A percentile compares a stretch with the other conserved stretches of the same genome.
Conservation (phyloP, 1,140 invertebrate species). For the Hylyphantes graminicola region DNA sequence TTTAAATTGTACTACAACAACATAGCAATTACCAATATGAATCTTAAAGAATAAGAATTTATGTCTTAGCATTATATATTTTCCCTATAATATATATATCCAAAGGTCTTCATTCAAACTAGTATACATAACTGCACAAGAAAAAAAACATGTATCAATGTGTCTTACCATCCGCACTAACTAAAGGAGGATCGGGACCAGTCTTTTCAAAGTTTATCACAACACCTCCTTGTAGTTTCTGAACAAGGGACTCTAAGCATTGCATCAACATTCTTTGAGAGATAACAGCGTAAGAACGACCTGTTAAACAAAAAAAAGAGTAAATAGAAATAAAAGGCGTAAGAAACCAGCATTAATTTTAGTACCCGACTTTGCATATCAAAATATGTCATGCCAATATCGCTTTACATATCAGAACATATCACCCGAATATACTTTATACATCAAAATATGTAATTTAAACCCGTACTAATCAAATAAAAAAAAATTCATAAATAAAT, state of each 20-base stretch:
- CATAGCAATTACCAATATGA: no score
- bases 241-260: constrained; percentile 95
- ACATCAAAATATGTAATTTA: no score
- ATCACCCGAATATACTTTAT: no score
- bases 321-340: not conserved
- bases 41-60: no score
- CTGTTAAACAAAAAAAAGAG: constrained; percentile 70
- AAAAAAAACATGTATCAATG: not conserved
- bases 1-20: no score
- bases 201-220: constrained; percentile 98
- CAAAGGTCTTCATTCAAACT: not conserved
- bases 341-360: not conserved
- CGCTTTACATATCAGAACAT: no score
- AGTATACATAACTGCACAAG: not conserved
- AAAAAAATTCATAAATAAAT: no score
- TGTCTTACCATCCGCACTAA: constrained; percentile 68
- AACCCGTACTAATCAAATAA: no score
- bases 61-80: no score
- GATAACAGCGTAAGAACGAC: constrained; percentile 94
- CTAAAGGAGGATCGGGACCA: constrained; percentile 84
- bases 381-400: no score
- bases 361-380: no score
- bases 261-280: constrained; percentile 95
- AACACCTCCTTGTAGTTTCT: constrained; percentile 97
- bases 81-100: no score